These are phyloP conservation scores for Entomobrya proxima DNA, from an alignment of 2,888 invertebrate species.

Conservation along the genomic window DNA sequence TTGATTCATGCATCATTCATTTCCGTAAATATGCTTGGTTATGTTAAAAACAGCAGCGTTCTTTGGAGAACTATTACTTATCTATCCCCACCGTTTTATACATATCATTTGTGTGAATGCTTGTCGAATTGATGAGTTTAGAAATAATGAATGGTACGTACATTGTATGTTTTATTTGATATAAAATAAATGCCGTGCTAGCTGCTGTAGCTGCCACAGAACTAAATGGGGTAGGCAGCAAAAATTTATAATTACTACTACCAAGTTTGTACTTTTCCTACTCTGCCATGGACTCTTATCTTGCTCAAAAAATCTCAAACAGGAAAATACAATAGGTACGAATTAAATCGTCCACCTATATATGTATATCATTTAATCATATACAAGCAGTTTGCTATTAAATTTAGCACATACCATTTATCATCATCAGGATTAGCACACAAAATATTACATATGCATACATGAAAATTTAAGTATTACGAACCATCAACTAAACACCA, in stretches of 20 bases:
- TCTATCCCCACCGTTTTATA: background rate
- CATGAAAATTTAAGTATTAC: background rate
- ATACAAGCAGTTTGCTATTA: constrained; percentile 36
- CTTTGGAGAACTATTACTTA: too few species aligned
- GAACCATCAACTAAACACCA: too few species aligned
- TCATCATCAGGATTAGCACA: constrained; percentile 10
- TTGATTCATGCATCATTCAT: constrained; percentile 15
- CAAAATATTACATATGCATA: background rate
- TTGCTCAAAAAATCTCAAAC: constrained; percentile 47
- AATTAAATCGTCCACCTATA: constrained; percentile 26
- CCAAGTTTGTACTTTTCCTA: constrained; percentile 30
- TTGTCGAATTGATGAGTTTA: constrained; percentile 62
- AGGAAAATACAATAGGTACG: constrained; percentile 35
- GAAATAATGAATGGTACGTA: constrained; percentile 55
- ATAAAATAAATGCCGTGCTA: background rate
- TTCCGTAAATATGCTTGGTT: background rate
- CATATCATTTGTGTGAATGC: background rate
- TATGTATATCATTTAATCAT: constrained; percentile 29
- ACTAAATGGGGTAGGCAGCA: background rate
- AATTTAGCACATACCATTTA: constrained; percentile 27
- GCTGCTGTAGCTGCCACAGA: background rate
- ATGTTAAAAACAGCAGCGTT: too few species aligned
- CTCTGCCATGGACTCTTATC: constrained; percentile 29
- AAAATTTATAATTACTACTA: constrained; percentile 67
- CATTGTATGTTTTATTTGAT: background rate